Evolutionary conservation across 2,113 vertebrate genomes (phyloP), one percentile per base, ranked within the genome.

Genomic region (Paracanthobrama guichenoti): DNA sequence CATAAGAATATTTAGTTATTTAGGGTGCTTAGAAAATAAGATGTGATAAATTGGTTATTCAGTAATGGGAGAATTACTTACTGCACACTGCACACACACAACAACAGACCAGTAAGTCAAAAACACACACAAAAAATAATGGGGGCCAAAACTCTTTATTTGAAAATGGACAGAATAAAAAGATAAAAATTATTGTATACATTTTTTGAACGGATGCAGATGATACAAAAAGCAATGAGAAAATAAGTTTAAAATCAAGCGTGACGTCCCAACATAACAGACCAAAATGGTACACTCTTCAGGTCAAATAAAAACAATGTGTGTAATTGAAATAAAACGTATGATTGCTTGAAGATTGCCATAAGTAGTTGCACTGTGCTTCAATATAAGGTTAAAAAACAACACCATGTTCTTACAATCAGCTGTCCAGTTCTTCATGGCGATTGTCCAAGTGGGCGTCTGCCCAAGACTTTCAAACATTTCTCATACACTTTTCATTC

Each of bases 61-160:
- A 53, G 1, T 16, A 31, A 50, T 26, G 1, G 16, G 48, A 31
- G 26, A 31, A 53, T 53, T 9, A 50, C 16, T 48, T 74, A 44
- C 44, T 26, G 18, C 13, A 71, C 31, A 44, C 35, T 69, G 4
- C 9, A 42, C 10, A 11, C 18, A 7, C 2, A 20, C 55, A 78
- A 16, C 3, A 39, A 8, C 74, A 42, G 75, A 39, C 6, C 18
- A 42, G 16, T 3, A 9, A 24, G 20, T 14, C 28, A 26, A 16
- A 85, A 39, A 22, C 12, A 28, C 2, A 24, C 1, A 2, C 46
- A 24, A 2, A 2, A 55, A 4, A 53, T 6, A 4, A 46, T 71
- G 53, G 84, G 89, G 88, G 9, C 83, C 77, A 88, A 92, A 91
- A 90, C 42, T 85, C 91, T 92, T 92, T 92, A 89, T 93, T 80